Evolutionary conservation across 2,888 invertebrate species (phyloP).

Genomic region (Orgyia antiqua): DNA sequence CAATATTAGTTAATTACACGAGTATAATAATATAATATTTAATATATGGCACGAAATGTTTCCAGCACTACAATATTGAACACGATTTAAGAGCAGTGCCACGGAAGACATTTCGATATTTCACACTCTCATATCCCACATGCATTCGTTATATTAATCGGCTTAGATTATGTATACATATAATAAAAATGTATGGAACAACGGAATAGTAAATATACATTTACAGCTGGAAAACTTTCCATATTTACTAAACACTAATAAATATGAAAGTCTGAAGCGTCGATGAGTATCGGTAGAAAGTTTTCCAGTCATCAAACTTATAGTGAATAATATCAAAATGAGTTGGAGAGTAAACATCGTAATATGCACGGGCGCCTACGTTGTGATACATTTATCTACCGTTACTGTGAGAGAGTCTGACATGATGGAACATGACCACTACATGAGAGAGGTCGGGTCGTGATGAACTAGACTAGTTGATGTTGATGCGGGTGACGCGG

Average conservation of each 20-base stretch:
- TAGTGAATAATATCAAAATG: constrained; percentile 40
- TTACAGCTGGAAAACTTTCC: constrained; percentile 71
- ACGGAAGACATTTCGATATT: constrained; percentile 68
- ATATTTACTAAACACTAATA: constrained; percentile 48
- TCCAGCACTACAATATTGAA: constrained; percentile 52
- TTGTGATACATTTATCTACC: constrained; percentile 78
- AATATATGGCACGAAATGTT: constrained; percentile 46
- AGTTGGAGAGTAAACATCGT: constrained; percentile 46
- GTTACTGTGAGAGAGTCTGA: constrained; percentile 56
- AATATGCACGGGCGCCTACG: constrained; percentile 71
- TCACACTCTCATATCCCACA: constrained; percentile 35
- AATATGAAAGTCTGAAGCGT: constrained; percentile 43
- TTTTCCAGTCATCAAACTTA: constrained; percentile 52
- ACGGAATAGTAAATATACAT: constrained; percentile 37
- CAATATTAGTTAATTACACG: constrained; percentile 32
- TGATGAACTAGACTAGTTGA: constrained; percentile 52
- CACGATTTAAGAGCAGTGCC: constrained; percentile 49
- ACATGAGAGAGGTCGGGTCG: constrained; percentile 67
- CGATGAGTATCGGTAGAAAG: constrained; percentile 57
- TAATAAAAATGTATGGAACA: constrained; percentile 46
- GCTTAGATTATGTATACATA: constrained; percentile 36
- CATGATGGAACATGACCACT: constrained; percentile 64
- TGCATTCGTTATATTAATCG: constrained; percentile 33
- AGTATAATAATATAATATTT: constrained; percentile 4
- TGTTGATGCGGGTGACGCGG: constrained; percentile 58